Evolutionary conservation across 53 echinoderm and acorn worm genomes (phyloP).

Genomic region (Pentamera pediparva): DNA sequence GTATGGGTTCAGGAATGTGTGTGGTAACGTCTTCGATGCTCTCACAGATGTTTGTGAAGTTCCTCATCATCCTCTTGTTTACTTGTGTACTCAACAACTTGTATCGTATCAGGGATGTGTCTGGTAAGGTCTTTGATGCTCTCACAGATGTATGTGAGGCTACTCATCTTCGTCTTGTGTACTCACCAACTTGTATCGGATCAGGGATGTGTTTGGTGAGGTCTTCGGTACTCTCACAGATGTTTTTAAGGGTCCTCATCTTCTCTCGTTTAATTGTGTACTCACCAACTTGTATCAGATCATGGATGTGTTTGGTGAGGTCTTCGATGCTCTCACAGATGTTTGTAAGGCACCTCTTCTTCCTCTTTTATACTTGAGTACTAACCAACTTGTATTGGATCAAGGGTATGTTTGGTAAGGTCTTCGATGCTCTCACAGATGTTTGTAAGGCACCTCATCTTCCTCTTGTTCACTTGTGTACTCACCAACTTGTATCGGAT

Average conservation of each 20-base stretch:
- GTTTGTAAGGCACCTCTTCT: constrained; percentile 57
- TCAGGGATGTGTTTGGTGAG: constrained; percentile 34
- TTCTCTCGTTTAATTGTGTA: neutral
- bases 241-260: constrained; percentile 50
- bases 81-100: constrained; percentile 50
- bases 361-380: constrained; percentile 17
- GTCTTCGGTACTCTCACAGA: constrained; percentile 36
- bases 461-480: constrained; percentile 24
- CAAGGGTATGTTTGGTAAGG: constrained; percentile 39
- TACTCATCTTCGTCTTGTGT: neutral
- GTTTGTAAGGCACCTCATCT: constrained; percentile 58
- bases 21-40: too few relatives aligned
- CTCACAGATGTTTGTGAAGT: too few relatives aligned
- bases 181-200: constrained; percentile 46
- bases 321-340: constrained; percentile 52
- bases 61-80: too few relatives aligned
- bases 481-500: constrained; percentile 64
- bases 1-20: too few relatives aligned
- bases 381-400: constrained; percentile 25
- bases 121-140: constrained; percentile 25
- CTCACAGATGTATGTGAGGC: neutral
- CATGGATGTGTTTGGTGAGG: constrained; percentile 22
- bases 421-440: constrained; percentile 52
- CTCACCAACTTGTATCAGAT: neutral
- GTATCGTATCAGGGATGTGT: constrained; percentile 47